These are phyloP conservation scores for Drosophila kanapiae DNA, from an alignment of 1,140 invertebrate species.

Conservation along the genomic window DNA sequence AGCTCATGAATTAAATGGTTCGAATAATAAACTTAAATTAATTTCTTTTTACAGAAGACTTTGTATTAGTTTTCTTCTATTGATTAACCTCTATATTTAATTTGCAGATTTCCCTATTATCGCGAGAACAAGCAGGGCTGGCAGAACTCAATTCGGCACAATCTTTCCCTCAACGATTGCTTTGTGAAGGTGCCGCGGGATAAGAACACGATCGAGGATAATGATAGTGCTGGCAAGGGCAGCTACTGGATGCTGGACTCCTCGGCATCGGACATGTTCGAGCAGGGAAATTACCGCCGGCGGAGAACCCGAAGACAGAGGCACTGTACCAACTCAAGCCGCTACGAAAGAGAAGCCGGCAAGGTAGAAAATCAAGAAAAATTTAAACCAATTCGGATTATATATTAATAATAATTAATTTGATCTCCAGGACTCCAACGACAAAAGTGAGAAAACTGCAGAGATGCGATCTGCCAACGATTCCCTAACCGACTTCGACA, in stretches of 20 bases:
- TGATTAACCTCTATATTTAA: too few relatives aligned
- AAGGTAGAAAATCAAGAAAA: constrained; percentile 21
- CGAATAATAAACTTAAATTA: too few relatives aligned
- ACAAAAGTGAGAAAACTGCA: constrained; percentile 14
- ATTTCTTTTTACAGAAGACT: too few relatives aligned
- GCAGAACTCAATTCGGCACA: constrained; percentile 95
- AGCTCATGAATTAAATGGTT: background rate
- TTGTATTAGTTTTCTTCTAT: too few relatives aligned
- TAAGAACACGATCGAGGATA: constrained; percentile 89
- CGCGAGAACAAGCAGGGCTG: constrained; percentile 92
- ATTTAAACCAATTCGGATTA: too few relatives aligned
- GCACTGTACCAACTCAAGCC: constrained; percentile 51
- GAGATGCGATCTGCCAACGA: constrained; percentile 51
- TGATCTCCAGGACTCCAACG: constrained; percentile 52
- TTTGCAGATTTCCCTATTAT: constrained; percentile 90
- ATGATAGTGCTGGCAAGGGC: constrained; percentile 90
- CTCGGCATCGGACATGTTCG: constrained; percentile 95
- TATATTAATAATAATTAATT: background rate
- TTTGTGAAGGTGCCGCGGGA: constrained; percentile 94
- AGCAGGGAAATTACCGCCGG: constrained; percentile 94
- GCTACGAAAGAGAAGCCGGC: constrained; percentile 52
- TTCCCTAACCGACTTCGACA: constrained; percentile 63
- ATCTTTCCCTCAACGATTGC: constrained; percentile 96
- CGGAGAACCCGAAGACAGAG: constrained; percentile 87
- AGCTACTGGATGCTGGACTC: constrained; percentile 96